A percentile compares a stretch with the other conserved stretches of the same genome.
Conservation (phyloP, 2,888 invertebrate genomes). For the Dioctria linearis region DNA sequence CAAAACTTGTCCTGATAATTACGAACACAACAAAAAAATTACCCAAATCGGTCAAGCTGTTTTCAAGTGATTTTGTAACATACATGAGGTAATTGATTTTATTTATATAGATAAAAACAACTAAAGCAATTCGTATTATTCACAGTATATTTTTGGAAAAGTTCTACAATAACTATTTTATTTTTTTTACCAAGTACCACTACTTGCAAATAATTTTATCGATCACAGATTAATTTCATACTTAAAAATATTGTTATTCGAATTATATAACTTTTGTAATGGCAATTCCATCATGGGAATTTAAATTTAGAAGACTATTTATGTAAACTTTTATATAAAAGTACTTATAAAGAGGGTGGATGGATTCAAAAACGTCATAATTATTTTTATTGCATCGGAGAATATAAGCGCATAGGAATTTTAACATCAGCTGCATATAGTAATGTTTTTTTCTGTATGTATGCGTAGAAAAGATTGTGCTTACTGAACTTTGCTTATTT, state of each 20-base stretch:
- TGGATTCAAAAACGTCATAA: no score
- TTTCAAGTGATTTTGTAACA: neutral
- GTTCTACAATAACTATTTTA: slow-evolving; percentile 37
- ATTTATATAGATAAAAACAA: neutral
- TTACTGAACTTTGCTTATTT: neutral
- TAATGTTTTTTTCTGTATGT: no score
- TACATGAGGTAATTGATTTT: neutral
- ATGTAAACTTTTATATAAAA: no score
- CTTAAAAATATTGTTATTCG: slow-evolving; percentile 33
- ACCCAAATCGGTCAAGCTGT: neutral
- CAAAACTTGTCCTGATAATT: neutral
- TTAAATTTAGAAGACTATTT: neutral
- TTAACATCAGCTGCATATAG: no score
- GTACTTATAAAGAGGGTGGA: no score
- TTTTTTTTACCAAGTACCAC: slow-evolving; percentile 27
- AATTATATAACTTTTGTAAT: slow-evolving; percentile 22
- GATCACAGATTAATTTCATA: slow-evolving; percentile 48
- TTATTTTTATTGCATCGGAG: no score
- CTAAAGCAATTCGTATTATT: slow-evolving; percentile 2
- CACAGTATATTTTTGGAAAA: slow-evolving; percentile 42
- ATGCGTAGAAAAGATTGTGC: no score
- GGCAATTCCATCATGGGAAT: slow-evolving; percentile 40
- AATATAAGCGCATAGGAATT: no score
- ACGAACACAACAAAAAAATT: neutral
- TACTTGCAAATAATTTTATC: slow-evolving; percentile 44